Evolutionary conservation across 1,140 invertebrate species (phyloP), one percentile per base, ranked within the genome.

Genomic region (Aphaenogaster floridana): DNA sequence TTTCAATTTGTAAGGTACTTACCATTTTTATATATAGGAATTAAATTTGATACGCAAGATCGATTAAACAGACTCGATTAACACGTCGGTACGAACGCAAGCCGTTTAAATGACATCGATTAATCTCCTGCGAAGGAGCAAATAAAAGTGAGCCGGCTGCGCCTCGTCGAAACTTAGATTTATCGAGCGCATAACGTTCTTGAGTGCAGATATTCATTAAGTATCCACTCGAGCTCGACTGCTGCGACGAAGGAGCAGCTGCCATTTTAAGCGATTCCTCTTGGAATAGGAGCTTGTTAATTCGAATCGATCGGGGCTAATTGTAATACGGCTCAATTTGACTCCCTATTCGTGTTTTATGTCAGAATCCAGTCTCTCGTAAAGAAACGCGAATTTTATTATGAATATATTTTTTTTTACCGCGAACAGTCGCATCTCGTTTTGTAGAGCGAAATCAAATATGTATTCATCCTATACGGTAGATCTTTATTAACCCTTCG

Each of bases 101-200:
- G 21, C 11, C 15, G 21, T 81, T 80, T 42, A 80, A 81, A 71
- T 54, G 13, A n/a, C 39, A 8, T 45, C 48, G 66, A 81, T 72
- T 72, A 81, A 71, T 81, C 34, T 54, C 5, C 15, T 34, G 2
- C 5, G 15, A 52, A 50, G 48, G 8, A 45, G n/a, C 34, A 69
- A 80, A 42, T 63, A 45, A 81, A 57, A 66, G 13, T n/a, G 36
- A 57, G 15, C 21, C 48, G 2, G 21, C 13, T 81, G n/a, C 48
- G 36, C 8, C n/a, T 85, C 57, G 34, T 85, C 34, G 72, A 76
- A 84, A 84, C 8, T 50, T 7, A 77, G 57, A 85, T 76, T 84
- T 61, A 74, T 85, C n/a, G 57, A 0, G 7, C 11, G 17, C n/a
- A 76, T 42, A 77, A 85, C 11, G 17, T 57, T 63, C 28, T 64